Evolutionary conservation across 2,113 vertebrate species (phyloP), one percentile per base, ranked within the genome.

Genomic region (Baryphthengus martii): DNA sequence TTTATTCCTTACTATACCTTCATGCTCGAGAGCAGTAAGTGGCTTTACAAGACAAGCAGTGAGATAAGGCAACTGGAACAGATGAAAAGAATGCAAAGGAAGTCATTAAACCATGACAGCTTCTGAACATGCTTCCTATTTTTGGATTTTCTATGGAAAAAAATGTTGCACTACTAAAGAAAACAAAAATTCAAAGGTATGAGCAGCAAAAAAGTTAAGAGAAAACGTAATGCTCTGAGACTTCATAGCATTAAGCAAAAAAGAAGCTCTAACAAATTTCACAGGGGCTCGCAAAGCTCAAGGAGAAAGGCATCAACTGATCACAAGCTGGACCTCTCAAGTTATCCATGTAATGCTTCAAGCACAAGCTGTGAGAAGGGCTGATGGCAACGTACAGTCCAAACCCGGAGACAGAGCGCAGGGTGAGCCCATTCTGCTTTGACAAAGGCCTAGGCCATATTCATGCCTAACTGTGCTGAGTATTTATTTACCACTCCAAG

Each of bases 1-100:
- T 17, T 80, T 83, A 85, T 55, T 92, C 83, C 68, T 67, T 75
- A 59, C 56, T 63, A 72, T 11, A 72, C 61, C 42, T 87, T 63
- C 35, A 67, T 68, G 76, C 33, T 93, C 0, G 0, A 72, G 20
- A 90, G 59, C n/a, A 85, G 45, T 50, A 94, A 93, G 94, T 50
- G 75, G 83, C 52, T 87, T 92, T 78, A 90, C 42, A 90, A 70
- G 61, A 78, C 59, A 88, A 84, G 50, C 33, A 87, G 33, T 16
- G 33, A 95, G 50, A 67, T 77, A 93, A 95, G 63, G 63, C 86
- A 89, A 85, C 33, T 39, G n/a, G 35, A 95, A 92, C 65, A 93
- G 76, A 93, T 74, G 17, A 90, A 59, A 80, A 77, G 29, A 86
- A 39, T 9, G 12, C 29, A 58, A 86, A 81, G 21, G 33, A 90